These are phyloP conservation scores for Piezodorus guildinii DNA, from an alignment of 1,140 invertebrate species.

Conservation along the genomic window DNA sequence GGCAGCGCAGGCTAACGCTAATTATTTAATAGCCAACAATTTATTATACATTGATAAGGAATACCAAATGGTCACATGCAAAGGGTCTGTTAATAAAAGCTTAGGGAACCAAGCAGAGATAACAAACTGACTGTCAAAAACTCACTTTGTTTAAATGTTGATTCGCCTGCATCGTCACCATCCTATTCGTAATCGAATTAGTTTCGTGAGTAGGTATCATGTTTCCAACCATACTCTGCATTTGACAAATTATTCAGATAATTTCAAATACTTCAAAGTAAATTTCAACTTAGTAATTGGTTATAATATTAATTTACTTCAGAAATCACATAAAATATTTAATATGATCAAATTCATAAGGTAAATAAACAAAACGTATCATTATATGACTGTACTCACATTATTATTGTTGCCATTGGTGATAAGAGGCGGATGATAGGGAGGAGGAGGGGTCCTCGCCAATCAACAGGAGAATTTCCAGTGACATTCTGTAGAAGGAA, in stretches of 20 bases:
- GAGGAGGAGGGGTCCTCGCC: constrained; percentile 23
- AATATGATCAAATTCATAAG: background rate
- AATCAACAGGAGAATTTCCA: constrained; percentile 32
- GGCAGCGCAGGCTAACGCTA: too few relatives aligned
- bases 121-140: too few relatives aligned
- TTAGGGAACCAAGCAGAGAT: background rate
- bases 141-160: too few relatives aligned
- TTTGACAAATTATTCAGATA: background rate
- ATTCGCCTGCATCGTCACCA: too few relatives aligned
- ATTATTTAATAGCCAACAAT: too few relatives aligned
- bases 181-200: background rate
- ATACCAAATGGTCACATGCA: too few relatives aligned
- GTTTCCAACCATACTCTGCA: constrained; percentile 2
- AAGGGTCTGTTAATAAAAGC: background rate
- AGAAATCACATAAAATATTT: background rate
- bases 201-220: background rate
- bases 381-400: background rate
- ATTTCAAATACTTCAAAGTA: too few relatives aligned
- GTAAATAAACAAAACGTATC: background rate
- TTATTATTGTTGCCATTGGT: constrained; percentile 11
- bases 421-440: constrained; percentile 25
- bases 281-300: too few relatives aligned
- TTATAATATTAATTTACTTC: too few relatives aligned
- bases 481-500: background rate
- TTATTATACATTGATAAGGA: too few relatives aligned